Evolutionary conservation across 2,113 vertebrate species (phyloP), one percentile per base, ranked within the genome.

Genomic region (Cepphus grylle): DNA sequence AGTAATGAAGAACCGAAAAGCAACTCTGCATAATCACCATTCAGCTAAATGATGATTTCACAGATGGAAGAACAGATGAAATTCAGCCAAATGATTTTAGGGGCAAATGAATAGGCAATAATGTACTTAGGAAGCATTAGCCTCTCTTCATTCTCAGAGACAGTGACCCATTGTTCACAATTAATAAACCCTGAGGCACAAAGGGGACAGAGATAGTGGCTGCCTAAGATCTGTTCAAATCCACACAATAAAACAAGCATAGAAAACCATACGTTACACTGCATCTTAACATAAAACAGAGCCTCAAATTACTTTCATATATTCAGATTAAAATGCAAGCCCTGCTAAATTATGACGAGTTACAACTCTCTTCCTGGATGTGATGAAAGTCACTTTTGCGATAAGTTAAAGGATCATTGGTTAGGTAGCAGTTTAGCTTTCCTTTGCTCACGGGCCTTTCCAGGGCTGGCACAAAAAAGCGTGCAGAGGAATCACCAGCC

Each of bases 41-140:
- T 88, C 96, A 93, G 94, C 85, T 96, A 96, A 98, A 98, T 94
- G 97, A 92, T 92, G 93, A 98, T 98, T 98, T 98, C 97, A 98
- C 97, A 98, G 97, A 97, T 97, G 96, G 96, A 96, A 97, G 96
- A 96, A 92, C 97, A 96, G 97, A 98, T 98, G 97, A 98, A 98
- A 97, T 97, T 97, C 94, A 97, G 95, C 92, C 95, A 97, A 97
- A 98, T 7, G 69, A 96, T 96, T 97, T 95, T 94, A 91, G 69
- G 94, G 96, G 74, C 92, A 97, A 97, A 97, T 96, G 90, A 98
- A 97, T 95, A 96, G 96, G 90, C 89, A 96, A 91, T 96, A 88
- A 96, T 91, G 81, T 95, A 90, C 93, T 97, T 97, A 96, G 96
- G 97, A 77, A 97, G 92, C 95, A 97, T 97, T 95, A 83, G 91